Base-by-base conservation (phyloP, 2,888 invertebrate genomes). In the Barypeithes pellucidus region DNA sequence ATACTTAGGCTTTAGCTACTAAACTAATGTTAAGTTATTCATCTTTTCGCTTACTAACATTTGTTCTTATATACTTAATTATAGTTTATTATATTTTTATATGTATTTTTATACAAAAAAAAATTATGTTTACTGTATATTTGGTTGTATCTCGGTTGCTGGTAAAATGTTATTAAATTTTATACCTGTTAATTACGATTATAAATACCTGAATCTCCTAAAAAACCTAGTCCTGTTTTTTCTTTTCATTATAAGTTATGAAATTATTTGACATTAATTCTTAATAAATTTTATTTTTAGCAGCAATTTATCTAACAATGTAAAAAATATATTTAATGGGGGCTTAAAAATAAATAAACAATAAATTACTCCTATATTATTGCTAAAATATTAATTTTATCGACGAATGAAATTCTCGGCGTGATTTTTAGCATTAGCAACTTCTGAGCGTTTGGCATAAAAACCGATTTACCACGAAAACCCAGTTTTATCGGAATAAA, bases 21-120 rank as follows among this genome's bases (percentile, higher is more conserved):
- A 61, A 60, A 61, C 45, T 61, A 61, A 45, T 61, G 11, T 61
- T 61, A 45, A 16, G 29, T 61, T 61, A 45, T 43, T 45, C 24
- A 45, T 45, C 29, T 61, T 61, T 45, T 45, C 16, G 61, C 61
- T 61, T 61, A 61, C 45, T 61, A 61, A 61, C 61, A 29, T 22
- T 45, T 45, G 8, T 41, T 41, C n/a, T n/a, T 59, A 59, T 39
- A 59, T 39, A 54, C 2, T 33, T 12, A 20, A 14, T 41, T 36
- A 22, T 12, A 39, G 41, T 45, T 61, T 61, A 16, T 61, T 24
- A 24, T 41, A 61, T 24, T 60, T 60, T 43, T 60, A 60, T 14
- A 29, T 52, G 14, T 14, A 50, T 52, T 52, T 52, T 52, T 52
- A 52, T 20, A 29, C n/a, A n/a, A n/a, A 52, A 52, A 52, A 7